Percentiles rank a stretch among this genome's conserved stretches.
These are phyloP conservation scores for Brachylomia viminalis DNA, from an alignment of 2,888 invertebrate genomes.

Conservation along the genomic window DNA sequence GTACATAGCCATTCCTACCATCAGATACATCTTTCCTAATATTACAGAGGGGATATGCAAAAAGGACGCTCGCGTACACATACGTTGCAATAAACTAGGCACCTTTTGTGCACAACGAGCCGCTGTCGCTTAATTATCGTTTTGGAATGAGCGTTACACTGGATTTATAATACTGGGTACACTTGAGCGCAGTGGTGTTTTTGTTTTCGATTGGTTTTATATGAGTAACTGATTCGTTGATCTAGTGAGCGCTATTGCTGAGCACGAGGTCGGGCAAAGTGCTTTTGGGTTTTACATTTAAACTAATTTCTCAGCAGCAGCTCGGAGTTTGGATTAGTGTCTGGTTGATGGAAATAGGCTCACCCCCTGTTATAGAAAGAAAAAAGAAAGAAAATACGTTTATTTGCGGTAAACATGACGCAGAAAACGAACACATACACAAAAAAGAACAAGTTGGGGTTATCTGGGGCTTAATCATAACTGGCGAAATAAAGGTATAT, in stretches of 20 bases:
- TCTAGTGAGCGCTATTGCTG: background rate
- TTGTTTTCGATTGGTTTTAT: conserved; percentile 9
- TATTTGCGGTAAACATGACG: too few relatives aligned
- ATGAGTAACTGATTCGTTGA: background rate
- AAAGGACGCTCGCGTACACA: conserved; percentile 65
- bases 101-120: conserved; percentile 80
- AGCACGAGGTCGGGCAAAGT: background rate
- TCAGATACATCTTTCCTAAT: conserved; percentile 42
- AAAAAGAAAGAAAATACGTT: too few relatives aligned
- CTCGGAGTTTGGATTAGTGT: too few relatives aligned
- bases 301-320: background rate
- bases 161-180: conserved; percentile 73
- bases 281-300: background rate
- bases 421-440: too few relatives aligned
- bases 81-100: conserved; percentile 77
- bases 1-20: conserved; percentile 19
- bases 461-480: too few relatives aligned
- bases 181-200: conserved; percentile 28
- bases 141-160: conserved; percentile 74
- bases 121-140: conserved; percentile 77
- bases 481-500: too few relatives aligned
- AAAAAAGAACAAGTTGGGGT: too few relatives aligned
- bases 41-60: conserved; percentile 58
- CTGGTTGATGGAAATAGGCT: background rate
- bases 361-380: too few relatives aligned